Evolutionary conservation across 2,113 vertebrate genomes (phyloP).

Genomic region (Pionites leucogaster): DNA sequence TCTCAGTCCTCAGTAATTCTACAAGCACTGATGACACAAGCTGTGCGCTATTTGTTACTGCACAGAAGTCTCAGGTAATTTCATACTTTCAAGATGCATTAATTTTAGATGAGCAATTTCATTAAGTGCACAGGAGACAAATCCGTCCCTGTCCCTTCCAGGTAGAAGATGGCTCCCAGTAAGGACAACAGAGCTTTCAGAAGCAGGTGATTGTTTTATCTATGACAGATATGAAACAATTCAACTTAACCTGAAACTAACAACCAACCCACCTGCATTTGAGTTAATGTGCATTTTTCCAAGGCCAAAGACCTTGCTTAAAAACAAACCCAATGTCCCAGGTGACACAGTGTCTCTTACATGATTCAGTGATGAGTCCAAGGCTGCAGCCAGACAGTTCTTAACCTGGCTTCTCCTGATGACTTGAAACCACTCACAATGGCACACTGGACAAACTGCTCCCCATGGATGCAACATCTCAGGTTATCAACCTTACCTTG

Average conservation of each 20-base stretch:
- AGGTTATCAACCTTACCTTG: slow-evolving; percentile 74
- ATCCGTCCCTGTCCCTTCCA: not conserved
- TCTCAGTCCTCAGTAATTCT: not conserved
- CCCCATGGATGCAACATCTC: not conserved
- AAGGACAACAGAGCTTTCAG: not conserved
- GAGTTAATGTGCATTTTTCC: not conserved
- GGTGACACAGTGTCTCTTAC: not conserved
- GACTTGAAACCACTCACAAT: not conserved
- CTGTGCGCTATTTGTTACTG: fast-evolving
- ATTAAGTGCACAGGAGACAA: not conserved
- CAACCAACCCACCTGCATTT: not conserved
- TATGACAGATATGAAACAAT: not conserved
- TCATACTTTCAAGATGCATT: not conserved
- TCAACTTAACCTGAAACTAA: not conserved
- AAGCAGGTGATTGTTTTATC: fast-evolving
- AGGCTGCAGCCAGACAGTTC: not conserved
- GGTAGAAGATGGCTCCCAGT: not conserved
- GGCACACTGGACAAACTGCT: fast-evolving
- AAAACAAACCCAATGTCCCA: not conserved
- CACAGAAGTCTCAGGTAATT: fast-evolving
- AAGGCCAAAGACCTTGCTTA: not conserved
- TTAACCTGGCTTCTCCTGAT: not conserved
- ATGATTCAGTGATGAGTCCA: not conserved
- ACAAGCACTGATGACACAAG: too few species aligned
- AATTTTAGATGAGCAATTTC: not conserved